Base-by-base conservation (phyloP, 2,113 vertebrate species). In the Opisthocomus hoazin region DNA sequence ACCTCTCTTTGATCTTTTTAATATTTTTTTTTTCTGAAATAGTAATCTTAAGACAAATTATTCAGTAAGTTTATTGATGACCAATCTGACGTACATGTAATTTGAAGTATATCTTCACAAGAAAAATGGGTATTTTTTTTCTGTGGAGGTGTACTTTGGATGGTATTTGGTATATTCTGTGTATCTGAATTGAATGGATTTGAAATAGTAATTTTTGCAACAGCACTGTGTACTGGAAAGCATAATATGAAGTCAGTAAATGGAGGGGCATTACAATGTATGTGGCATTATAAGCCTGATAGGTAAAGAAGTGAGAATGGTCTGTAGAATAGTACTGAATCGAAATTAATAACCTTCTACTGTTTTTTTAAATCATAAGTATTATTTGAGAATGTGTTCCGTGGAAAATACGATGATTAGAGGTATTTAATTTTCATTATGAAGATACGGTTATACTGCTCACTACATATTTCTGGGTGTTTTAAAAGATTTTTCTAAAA, bases 391-490 rank as follows among this genome's bases (percentile, higher is more conserved):
- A 29, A 64, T 43, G 29, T 6, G 0, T 89, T 85, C 29, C 9
- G 24, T 79, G 70, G 71, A 64, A 87, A 86, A 20, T 58, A 17
- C 7, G 13, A 1, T 14, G 3, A 41, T 83, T 41, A 58, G 63
- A 53, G 30, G 13, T 50, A 36, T 16, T 90, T 20, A 16, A 34
- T 80, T 61, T 68, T 89, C 17, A 10, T 77, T 4, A 4, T 30
- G 18, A 69, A 60, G 12, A 4, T 83, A 14, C 8, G 39, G 0
- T 58, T 61, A 15, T 0, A 4, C 1, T 6, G 10, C 41, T 65
- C 6, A 4, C 5, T 70, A 15, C 8, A 0, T 53, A 68, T 58
- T 43, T 77, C 7, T 69, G 26, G 66, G 5, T 85, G 12, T 43
- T 65, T 32, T 17, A 48, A 51, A 45, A 76, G 17, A 37, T 76